Percentiles rank a stretch among this genome's conserved stretches.
Conservation (phyloP, 2,113 vertebrate species). For the Procavia capensis region DNA sequence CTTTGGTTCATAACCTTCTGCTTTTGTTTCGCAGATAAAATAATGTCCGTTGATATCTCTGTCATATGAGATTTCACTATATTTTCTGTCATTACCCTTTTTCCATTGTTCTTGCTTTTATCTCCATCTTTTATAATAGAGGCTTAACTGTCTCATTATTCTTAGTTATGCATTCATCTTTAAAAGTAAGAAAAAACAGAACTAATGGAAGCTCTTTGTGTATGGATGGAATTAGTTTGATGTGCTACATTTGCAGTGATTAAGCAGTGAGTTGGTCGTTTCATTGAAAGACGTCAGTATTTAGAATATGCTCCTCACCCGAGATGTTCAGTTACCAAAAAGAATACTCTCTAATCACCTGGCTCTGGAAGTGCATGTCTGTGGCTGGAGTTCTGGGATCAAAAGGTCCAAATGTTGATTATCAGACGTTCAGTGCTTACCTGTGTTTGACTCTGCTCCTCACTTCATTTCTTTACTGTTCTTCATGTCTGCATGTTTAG, state of each 20-base stretch:
- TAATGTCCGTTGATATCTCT: background rate
- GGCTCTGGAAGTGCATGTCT: background rate
- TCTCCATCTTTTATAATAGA: background rate
- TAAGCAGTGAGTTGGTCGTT: background rate
- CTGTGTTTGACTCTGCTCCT: background rate
- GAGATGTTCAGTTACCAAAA: background rate
- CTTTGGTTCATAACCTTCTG: background rate
- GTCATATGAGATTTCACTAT: background rate
- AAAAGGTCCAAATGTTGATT: background rate
- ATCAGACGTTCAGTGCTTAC: background rate
- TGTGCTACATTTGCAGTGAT: background rate
- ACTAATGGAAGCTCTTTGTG: background rate
- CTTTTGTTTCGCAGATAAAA: background rate
- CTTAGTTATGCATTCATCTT: background rate
- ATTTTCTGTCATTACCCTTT: background rate
- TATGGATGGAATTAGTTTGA: background rate
- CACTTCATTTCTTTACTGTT: background rate
- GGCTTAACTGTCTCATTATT: background rate
- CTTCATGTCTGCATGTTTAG: background rate
- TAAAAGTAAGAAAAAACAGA: background rate
- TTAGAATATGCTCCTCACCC: background rate
- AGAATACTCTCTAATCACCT: background rate
- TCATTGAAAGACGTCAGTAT: background rate
- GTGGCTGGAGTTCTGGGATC: background rate
- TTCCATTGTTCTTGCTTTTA: background rate